Conservation (phyloP, 2,113 vertebrate genomes). For the Ptilonorhynchus violaceus region DNA sequence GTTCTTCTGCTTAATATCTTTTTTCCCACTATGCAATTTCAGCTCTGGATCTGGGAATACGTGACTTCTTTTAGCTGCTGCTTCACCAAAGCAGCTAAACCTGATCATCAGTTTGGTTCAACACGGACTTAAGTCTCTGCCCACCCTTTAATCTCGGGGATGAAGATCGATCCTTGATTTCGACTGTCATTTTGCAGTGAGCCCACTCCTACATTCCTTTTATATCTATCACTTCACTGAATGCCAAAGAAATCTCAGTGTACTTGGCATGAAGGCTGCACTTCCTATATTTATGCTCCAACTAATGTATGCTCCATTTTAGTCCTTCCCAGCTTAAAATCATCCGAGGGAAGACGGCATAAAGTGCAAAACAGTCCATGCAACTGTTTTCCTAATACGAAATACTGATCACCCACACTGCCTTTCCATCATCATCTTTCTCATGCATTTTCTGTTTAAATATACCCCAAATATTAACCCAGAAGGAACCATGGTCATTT, state of each 20-base stretch:
- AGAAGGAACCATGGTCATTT: not conserved
- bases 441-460: not conserved
- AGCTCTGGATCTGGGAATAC: not conserved
- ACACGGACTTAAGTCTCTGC: not conserved
- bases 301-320: conserved; percentile 41
- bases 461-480: not conserved
- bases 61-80: not conserved
- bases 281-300: conserved; percentile 55
- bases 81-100: not conserved
- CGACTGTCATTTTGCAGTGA: conserved; percentile 34
- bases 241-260: conserved; percentile 53
- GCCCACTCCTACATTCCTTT: conserved; percentile 50
- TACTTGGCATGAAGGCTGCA: conserved; percentile 38
- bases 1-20: not conserved
- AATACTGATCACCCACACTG: not conserved
- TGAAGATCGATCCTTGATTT: not conserved
- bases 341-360: not conserved
- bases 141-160: not conserved
- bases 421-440: not conserved
- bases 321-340: conserved; percentile 11
- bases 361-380: not conserved
- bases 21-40: not conserved
- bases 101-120: not conserved
- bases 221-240: conserved; percentile 17
- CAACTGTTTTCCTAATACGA: not conserved